These are phyloP conservation scores for Bombus polaris DNA, from an alignment of 1,140 invertebrate species.

Conservation along the genomic window DNA sequence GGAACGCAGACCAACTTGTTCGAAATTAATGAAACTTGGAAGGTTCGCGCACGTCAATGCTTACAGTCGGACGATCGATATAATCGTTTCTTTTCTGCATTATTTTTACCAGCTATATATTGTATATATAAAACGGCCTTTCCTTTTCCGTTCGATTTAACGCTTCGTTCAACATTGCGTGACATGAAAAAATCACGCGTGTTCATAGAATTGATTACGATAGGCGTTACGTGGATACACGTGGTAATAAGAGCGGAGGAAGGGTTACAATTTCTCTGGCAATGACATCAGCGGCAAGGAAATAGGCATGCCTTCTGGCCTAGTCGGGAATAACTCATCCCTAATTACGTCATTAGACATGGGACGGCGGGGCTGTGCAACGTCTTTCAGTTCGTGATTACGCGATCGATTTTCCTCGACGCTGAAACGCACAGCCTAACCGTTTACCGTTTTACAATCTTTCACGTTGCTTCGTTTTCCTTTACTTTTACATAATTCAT, in stretches of 20 bases:
- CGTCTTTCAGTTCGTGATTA: slow-evolving; percentile 17
- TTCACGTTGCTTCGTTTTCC: neutral
- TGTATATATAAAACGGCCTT: neutral
- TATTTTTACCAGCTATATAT: neutral
- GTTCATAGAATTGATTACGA: neutral
- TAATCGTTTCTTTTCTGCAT: neutral
- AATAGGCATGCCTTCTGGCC: slow-evolving; percentile 52
- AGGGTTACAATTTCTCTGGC: slow-evolving; percentile 37
- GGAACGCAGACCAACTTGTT: neutral
- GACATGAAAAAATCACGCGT: slow-evolving; percentile 1
- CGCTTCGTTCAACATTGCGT: neutral
- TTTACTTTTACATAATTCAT: neutral
- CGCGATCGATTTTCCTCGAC: slow-evolving; percentile 28
- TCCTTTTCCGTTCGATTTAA: slow-evolving; percentile 11
- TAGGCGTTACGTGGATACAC: neutral
- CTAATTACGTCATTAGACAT: slow-evolving; percentile 62
- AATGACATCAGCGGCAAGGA: slow-evolving; percentile 63
- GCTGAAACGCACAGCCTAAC: neutral
- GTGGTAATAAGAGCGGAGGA: neutral
- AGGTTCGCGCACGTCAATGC: neutral
- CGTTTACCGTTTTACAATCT: neutral
- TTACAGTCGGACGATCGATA: neutral
- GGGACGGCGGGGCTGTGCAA: slow-evolving; percentile 8
- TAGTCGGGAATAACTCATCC: slow-evolving; percentile 53
- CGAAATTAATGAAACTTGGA: neutral